A percentile compares a stretch with the other conserved stretches of the same genome.
These are phyloP conservation scores for Sebastes steindachneri DNA, from an alignment of 2,797 vertebrate species.

Conservation along the genomic window DNA sequence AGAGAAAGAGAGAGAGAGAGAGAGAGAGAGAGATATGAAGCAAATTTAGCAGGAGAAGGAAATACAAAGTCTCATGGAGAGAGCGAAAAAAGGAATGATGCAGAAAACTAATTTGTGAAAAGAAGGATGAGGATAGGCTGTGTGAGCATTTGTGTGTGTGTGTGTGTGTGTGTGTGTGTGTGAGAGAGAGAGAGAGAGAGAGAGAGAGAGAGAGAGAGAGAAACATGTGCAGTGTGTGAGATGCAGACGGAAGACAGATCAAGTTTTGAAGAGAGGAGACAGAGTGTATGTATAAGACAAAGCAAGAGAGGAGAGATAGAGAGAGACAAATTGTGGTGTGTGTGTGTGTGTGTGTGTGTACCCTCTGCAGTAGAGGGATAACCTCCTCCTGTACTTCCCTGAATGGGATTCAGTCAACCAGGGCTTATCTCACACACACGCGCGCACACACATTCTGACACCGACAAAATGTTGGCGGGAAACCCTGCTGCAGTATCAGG, in stretches of 20 bases:
- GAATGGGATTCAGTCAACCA: constrained; percentile 55
- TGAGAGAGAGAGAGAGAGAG: neutral
- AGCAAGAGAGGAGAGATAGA: neutral
- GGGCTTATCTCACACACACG: constrained; percentile 32
- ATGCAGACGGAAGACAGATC: neutral
- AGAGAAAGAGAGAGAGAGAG: neutral
- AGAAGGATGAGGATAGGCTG: constrained; percentile 7
- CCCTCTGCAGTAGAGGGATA: constrained; percentile 60
- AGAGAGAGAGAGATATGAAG: constrained; percentile 12
- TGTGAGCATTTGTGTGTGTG: neutral
- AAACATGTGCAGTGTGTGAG: neutral
- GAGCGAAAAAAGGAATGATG: constrained; percentile 15
- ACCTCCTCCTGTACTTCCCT: constrained; percentile 36
- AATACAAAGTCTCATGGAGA: constrained; percentile 15
- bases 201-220: neutral
- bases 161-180: neutral
- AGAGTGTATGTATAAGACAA: neutral
- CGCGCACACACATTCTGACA: neutral
- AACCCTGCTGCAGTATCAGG: constrained; percentile 16
- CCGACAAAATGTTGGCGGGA: neutral
- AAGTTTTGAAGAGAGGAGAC: neutral
- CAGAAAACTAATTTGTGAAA: constrained; percentile 21
- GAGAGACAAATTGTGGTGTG: neutral
- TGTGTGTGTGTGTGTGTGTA: neutral
- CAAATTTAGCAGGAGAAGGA: constrained; percentile 13